These are phyloP conservation scores for Notocelia uddmanniana DNA, from an alignment of 2,888 invertebrate genomes.

Conservation along the genomic window DNA sequence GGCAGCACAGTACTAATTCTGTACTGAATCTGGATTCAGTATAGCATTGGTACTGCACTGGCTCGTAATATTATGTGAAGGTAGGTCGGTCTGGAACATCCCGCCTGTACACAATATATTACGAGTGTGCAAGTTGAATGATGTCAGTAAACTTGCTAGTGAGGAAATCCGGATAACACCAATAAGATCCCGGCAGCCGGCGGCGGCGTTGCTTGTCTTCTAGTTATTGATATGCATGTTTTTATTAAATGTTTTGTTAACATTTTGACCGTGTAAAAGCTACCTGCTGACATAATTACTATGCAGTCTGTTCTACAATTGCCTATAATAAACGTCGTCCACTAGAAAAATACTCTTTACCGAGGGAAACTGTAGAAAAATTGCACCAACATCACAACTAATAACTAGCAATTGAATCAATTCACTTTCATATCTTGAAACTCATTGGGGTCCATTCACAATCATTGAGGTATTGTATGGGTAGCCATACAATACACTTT, in stretches of 20 bases:
- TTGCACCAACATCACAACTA: constrained; percentile 19
- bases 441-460: constrained; percentile 38
- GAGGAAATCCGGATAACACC: no score
- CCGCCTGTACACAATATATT: no score
- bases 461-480: constrained; percentile 39
- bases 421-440: constrained; percentile 39
- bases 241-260: background rate
- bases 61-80: no score
- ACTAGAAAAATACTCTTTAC: constrained; percentile 8
- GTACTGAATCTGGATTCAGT: no score
- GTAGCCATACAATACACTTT: constrained; percentile 49
- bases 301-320: background rate
- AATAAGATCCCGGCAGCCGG: no score
- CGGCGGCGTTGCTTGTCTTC: no score
- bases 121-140: no score
- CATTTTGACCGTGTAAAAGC: constrained; percentile 1
- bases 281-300: constrained; percentile 4
- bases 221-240: background rate
- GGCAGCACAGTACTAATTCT: no score
- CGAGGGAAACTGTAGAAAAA: constrained; percentile 11
- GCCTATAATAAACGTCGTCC: background rate
- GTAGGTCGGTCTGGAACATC: no score
- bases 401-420: constrained; percentile 37
- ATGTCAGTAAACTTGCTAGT: no score
- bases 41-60: no score